These are phyloP conservation scores for Epicauta chinensis DNA, from an alignment of 1,140 invertebrate genomes.

Conservation along the genomic window DNA sequence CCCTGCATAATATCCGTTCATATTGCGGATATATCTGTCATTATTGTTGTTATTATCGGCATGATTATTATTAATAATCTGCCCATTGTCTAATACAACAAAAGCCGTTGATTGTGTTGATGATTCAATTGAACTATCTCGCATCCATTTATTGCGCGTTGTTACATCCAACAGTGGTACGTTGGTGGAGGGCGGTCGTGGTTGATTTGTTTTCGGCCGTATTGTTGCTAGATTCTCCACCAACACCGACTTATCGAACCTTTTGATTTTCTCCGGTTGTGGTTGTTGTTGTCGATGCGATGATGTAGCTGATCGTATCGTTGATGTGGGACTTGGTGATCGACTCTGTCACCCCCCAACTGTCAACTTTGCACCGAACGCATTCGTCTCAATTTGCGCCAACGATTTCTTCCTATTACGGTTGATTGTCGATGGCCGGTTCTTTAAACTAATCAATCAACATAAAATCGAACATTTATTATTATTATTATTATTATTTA, in stretches of 20 bases:
- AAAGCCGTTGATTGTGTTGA: conserved; percentile 2
- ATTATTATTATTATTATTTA: too few species aligned
- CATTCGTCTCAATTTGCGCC: conserved; percentile 4
- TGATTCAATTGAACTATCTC: conserved; percentile 8
- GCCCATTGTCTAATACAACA: conserved; percentile 1
- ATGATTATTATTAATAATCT: background rate
- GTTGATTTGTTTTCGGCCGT: too few species aligned
- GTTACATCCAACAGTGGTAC: conserved; percentile 2
- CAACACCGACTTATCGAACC: conserved; percentile 1
- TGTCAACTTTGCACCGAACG: conserved; percentile 1
- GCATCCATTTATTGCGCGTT: conserved; percentile 8
- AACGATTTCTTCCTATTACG: background rate
- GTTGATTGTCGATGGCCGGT: background rate
- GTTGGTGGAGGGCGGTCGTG: background rate
- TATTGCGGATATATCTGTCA: background rate
- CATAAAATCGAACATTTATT: too few species aligned
- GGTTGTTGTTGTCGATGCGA: background rate
- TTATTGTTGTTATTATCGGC: background rate
- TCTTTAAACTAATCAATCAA: too few species aligned
- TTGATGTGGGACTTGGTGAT: too few species aligned
- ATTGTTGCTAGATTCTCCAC: conserved; percentile 7
- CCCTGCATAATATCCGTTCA: background rate
- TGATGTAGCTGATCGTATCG: background rate
- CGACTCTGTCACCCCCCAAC: background rate
- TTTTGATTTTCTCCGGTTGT: background rate